A percentile compares a stretch with the other conserved stretches of the same genome.
Conservation (phyloP, 2,888 invertebrate genomes). For the Acrobasis repandana region DNA sequence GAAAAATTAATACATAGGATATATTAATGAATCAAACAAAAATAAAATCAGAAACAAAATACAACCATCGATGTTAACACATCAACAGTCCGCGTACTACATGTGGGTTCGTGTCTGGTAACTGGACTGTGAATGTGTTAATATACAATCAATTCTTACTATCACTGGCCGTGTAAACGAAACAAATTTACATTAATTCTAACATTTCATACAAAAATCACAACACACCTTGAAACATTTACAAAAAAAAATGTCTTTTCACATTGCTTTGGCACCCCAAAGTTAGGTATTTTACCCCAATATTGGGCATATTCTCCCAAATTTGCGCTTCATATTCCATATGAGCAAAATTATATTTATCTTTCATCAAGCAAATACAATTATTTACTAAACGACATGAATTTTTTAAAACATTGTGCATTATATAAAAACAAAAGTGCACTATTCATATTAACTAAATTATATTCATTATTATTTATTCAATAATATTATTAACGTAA, state of each 20-base stretch:
- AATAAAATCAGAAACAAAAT: too few species aligned
- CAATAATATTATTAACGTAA: not conserved
- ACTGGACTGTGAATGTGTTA: too few species aligned
- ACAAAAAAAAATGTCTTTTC: not conserved
- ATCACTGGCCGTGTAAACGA: not conserved
- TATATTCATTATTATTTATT: constrained; percentile 6
- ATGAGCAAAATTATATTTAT: not conserved
- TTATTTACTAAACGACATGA: not conserved
- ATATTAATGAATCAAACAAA: too few species aligned
- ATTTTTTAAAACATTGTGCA: constrained; percentile 15
- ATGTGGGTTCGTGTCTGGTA: too few species aligned
- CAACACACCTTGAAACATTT: not conserved
- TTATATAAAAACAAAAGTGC: constrained; percentile 15
- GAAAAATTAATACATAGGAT: too few species aligned
- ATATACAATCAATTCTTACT: not conserved
- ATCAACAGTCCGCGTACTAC: too few species aligned
- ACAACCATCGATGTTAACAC: too few species aligned
- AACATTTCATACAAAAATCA: not conserved
- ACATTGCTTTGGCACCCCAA: not conserved
- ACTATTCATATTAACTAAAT: constrained; percentile 20
- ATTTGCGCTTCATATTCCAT: not conserved
- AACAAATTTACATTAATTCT: not conserved
- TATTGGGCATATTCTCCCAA: too few species aligned
- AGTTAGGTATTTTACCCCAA: not conserved
- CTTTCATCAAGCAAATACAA: not conserved